Evolutionary conservation across 2,797 vertebrate genomes (phyloP).

Genomic region (Etheostoma nigrum): DNA sequence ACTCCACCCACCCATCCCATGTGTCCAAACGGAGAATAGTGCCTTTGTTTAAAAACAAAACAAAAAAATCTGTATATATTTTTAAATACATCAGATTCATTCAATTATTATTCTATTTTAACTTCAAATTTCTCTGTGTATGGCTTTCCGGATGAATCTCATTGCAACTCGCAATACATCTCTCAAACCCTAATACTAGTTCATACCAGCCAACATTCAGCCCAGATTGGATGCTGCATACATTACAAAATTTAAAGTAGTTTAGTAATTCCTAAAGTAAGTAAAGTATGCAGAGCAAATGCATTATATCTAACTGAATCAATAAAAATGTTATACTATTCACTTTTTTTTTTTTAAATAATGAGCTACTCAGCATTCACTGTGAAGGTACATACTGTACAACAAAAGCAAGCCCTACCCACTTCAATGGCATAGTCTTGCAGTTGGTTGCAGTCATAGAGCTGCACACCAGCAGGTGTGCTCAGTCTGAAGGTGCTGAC

Average conservation of each 20-base stretch:
- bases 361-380: background rate
- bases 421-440: conserved; percentile 75
- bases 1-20: conserved; percentile 81
- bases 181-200: background rate
- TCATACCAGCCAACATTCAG: background rate
- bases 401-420: conserved; percentile 67
- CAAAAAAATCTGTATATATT: background rate
- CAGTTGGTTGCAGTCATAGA: conserved; percentile 86
- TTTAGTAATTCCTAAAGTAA: background rate
- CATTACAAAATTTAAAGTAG: background rate
- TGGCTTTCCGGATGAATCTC: background rate
- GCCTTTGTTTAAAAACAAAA: conserved; percentile 24
- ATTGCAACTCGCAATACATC: background rate
- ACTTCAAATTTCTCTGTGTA: background rate
- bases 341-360: background rate
- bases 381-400: background rate
- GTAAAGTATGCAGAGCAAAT: background rate
- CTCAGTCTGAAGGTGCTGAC: conserved; percentile 83
- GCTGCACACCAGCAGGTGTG: conserved; percentile 74
- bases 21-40: conserved; percentile 62
- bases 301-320: background rate
- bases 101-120: background rate
- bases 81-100: background rate
- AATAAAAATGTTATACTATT: background rate
- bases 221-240: background rate